Evolutionary conservation across 2,888 invertebrate species (phyloP), one percentile per base, ranked within the genome.

Genomic region (Ormyrus labotus): DNA sequence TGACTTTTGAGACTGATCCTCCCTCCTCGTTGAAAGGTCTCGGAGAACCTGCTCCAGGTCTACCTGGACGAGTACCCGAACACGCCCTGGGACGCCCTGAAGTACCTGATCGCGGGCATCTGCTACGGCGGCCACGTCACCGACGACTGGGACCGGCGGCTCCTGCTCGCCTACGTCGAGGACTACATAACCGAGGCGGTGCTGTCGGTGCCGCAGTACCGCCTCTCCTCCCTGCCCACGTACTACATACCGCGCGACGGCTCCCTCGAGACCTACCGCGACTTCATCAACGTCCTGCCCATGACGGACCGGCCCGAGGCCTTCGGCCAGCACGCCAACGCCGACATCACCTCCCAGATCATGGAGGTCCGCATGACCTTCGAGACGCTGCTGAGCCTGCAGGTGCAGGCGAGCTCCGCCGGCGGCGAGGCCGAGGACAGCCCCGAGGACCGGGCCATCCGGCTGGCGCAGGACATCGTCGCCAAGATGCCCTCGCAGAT

Each of bases 61-160:
- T 97, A 97, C 89, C 91, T 97, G 74, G 96, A 96, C 86, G 96
- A 97, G 87, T 97, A 97, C 90, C 87, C 88, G 7, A 94, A 95
- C 11, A 97, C 96, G 0, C 97, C 97, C 0, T 97, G 97, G 96
- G 97, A 96, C 86, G 97, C 97, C 0, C 91, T 97, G 68, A 96
- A 97, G 85, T 97, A 96, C 90, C 91, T 97, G 81, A 96, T 97
- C 88, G 96, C 97, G 0, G 96, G 95, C 85, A 96, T 97, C 84
- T 97, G 96, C 91, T 97, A 97, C 89, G 97, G 97, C 53, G 97
- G 97, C 0, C 96, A 96, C 89, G 94, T 95, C 85, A 95, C 95
- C 1, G 95, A 95, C 88, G 94, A 95, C 86, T 95, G 94, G 94
- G 94, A 94, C 87, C 92, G 95, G 82, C 92, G 97, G 19, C 93